Conservation (phyloP, 35 echinoderm and acorn worm species). For the Diadema setosum region DNA sequence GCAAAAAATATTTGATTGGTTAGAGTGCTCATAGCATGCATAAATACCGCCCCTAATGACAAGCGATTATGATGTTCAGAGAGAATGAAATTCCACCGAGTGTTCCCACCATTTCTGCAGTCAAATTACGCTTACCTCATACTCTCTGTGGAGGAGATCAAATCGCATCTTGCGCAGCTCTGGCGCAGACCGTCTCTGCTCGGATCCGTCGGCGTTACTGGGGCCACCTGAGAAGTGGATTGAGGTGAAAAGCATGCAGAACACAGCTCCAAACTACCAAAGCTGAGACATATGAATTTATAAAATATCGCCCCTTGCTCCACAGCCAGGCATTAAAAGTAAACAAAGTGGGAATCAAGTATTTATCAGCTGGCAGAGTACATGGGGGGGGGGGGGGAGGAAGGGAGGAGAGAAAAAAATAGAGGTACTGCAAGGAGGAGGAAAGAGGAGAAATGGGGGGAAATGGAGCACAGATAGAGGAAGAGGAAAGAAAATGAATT, state of each 20-base stretch:
- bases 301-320: not conserved
- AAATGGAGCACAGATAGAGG: not conserved
- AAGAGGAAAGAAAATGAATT: not conserved
- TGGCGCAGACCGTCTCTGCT: conserved; percentile 25
- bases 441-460: not conserved
- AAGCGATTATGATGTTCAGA: too few species aligned
- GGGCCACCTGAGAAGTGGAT: conserved; percentile 64
- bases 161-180: conserved; percentile 69
- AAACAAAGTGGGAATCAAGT: conserved; percentile 12
- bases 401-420: not conserved
- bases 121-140: too few species aligned
- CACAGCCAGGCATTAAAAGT: too few species aligned
- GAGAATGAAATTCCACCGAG: too few species aligned
- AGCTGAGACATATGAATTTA: not conserved
- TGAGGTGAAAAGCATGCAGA: too few species aligned
- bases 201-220: conserved; percentile 2
- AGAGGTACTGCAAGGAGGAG: too few species aligned
- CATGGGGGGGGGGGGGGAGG: not conserved
- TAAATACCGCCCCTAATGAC: too few species aligned
- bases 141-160: conserved; percentile 80
- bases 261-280: too few species aligned
- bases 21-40: too few species aligned
- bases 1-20: too few species aligned
- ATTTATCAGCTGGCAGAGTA: conserved; percentile 11
- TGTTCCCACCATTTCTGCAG: too few species aligned